Percentiles rank a stretch among this genome's conserved stretches.
Conservation (phyloP, 1,140 invertebrate species). For the Zophobas morio region DNA sequence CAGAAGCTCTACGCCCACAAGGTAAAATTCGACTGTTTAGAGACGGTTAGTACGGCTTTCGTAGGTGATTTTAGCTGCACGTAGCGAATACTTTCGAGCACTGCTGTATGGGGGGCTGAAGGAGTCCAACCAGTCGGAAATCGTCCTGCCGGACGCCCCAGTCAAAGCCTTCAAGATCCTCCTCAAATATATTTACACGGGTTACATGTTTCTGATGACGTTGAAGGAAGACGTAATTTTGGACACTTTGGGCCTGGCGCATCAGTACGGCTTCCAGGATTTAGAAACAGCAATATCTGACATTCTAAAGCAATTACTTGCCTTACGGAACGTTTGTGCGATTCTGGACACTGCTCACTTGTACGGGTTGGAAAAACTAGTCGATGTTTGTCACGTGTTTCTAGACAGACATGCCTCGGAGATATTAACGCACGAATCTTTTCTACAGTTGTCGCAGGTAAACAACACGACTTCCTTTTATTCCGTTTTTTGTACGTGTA, state of each 20-base stretch:
- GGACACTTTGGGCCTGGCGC: constrained; percentile 90
- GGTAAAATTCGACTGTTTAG: constrained; percentile 67
- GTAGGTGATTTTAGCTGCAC: constrained; percentile 86
- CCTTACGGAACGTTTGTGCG: constrained; percentile 90
- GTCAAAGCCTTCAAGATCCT: constrained; percentile 91
- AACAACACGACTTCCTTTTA: not conserved
- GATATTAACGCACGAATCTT: constrained; percentile 87
- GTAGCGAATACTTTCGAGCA: constrained; percentile 95
- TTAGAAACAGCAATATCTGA: constrained; percentile 93
- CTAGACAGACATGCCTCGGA: constrained; percentile 91
- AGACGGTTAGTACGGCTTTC: constrained; percentile 38
- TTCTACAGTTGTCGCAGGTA: constrained; percentile 88
- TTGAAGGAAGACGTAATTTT: constrained; percentile 90
- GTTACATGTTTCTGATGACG: constrained; percentile 86
- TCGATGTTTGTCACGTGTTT: constrained; percentile 82
- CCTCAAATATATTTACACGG: constrained; percentile 96
- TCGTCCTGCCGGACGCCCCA: constrained; percentile 89
- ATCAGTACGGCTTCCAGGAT: constrained; percentile 96
- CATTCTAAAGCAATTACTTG: constrained; percentile 90
- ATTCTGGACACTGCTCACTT: constrained; percentile 91
- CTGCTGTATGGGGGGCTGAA: constrained; percentile 92
- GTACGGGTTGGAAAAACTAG: constrained; percentile 74
- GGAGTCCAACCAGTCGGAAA: constrained; percentile 87
- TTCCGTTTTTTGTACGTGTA: too few relatives aligned
- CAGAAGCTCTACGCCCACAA: constrained; percentile 89